Base-by-base conservation (phyloP, 1,140 invertebrate species). In the Sycophaga agraensis region DNA sequence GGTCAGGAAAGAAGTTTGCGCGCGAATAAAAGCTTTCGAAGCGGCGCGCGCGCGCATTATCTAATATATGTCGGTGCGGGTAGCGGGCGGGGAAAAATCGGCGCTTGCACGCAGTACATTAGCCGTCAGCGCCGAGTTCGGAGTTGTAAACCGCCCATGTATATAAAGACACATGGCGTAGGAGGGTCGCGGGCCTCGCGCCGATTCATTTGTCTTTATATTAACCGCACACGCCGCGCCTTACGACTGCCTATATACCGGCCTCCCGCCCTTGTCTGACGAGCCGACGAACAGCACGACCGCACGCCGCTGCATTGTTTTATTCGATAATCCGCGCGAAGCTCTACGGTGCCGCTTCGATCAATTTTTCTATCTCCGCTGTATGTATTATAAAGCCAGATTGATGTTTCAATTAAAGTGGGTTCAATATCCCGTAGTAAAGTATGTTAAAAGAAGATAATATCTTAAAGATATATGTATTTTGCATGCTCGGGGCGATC, bases 131-230 rank as follows among this genome's bases (percentile, higher is more conserved):
- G 53, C 34, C 21, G n/a, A n/a, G n/a, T n/a, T n/a, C n/a, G n/a
- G n/a, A 45, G 60, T 56, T 53, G 35, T 63, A 57, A n/a, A n/a
- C n/a, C 35, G 42, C n/a, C 11, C 43, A 40, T 50, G 46, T 69
- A 69, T 74, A 77, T 77, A 78, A 75, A 79, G 77, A 79, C 76
- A 76, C 75, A 79, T 75, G 73, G 72, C 73, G 61, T 63, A 66
- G 59, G 62, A 67, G 58, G 67, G 67, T 64, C 59, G 66, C 59
- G 48, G 26, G 46, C 22, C 28, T 22, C 53, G 66, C 63, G 35
- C 64, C 59, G 75, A 72, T 78, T 77, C 76, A 78, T 79, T 77
- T 79, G 75, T 78, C 75, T 78, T 78, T 77, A 79, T 79, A 79
- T 78, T 77, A 77, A 69, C 73, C 59, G 61, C 64, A 67, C 66